A percentile compares a stretch with the other conserved stretches of the same genome.
Conservation (phyloP, 2,797 vertebrate species). For the Centroberyx gerrardi region DNA sequence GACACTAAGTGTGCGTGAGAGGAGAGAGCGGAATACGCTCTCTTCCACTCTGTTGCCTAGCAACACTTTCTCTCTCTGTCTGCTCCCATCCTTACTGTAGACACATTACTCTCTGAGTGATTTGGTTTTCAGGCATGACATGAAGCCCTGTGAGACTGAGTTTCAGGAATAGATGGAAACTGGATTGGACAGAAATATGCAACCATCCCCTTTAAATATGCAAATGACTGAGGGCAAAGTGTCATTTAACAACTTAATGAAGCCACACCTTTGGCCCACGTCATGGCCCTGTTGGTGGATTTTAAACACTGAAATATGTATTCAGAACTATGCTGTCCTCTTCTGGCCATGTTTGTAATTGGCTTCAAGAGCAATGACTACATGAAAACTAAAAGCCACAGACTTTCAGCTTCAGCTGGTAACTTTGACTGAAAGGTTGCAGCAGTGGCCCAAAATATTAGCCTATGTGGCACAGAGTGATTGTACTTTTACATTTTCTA, state of each 20-base stretch:
- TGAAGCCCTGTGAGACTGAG: slow-evolving; percentile 61
- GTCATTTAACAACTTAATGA: slow-evolving; percentile 55
- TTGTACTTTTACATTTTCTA: no score
- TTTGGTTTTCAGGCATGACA: slow-evolving; percentile 72
- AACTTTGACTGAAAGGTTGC: no score
- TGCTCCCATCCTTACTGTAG: slow-evolving; percentile 60
- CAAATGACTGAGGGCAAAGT: slow-evolving; percentile 51
- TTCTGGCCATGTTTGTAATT: slow-evolving; percentile 24
- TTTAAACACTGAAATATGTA: slow-evolving; percentile 14
- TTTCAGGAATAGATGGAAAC: slow-evolving; percentile 63
- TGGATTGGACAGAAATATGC: slow-evolving; percentile 68
- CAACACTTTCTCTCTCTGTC: slow-evolving; percentile 75
- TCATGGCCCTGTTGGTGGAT: slow-evolving; percentile 22
- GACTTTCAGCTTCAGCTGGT: no score
- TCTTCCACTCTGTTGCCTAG: slow-evolving; percentile 85
- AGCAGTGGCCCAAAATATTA: no score
- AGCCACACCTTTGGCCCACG: slow-evolving; percentile 30
- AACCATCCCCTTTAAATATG: slow-evolving; percentile 67
- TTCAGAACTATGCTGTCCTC: slow-evolving; percentile 48
- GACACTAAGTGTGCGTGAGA: slow-evolving; percentile 66
- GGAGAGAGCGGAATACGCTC: slow-evolving; percentile 67
- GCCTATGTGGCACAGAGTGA: no score
- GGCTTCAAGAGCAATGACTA: background rate
- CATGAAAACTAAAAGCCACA: background rate
- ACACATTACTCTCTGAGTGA: slow-evolving; percentile 63